Percentiles rank a stretch among this genome's conserved stretches.
Evolutionary conservation across 37 sponge, comb jelly and placozoan species (phyloP).

Genomic region (Axinella damicornis): DNA sequence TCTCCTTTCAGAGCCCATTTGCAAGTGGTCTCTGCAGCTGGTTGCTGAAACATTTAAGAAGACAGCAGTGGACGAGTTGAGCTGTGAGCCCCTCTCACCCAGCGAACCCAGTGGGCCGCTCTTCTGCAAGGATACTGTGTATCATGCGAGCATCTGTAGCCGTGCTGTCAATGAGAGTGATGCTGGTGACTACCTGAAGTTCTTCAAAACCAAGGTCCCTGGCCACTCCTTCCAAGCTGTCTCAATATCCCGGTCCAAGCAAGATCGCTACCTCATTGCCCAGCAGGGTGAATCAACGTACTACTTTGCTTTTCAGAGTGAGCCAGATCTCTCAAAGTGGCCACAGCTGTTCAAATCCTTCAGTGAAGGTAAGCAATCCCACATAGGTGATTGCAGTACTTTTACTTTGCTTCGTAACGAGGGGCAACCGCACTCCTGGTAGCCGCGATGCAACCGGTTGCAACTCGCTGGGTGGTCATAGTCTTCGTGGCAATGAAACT

Average conservation of each 20-base stretch:
- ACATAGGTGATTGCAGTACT: too few species aligned
- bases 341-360: conserved; percentile 14
- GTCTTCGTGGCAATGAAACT: too few species aligned
- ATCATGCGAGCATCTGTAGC: conserved; percentile 14
- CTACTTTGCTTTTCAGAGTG: conserved; percentile 44
- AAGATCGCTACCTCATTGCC: conserved; percentile 4
- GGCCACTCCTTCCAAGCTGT: neutral
- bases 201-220: conserved; percentile 7
- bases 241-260: conserved; percentile 1
- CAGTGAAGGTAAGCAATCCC: conserved; percentile 22
- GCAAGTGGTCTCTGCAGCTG: neutral
- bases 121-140: neutral
- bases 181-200: neutral
- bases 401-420: too few species aligned
- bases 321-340: conserved; percentile 35
- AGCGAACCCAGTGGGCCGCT: neutral
- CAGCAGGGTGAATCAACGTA: neutral
- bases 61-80: neutral
- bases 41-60: neutral
- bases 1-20: neutral
- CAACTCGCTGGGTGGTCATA: too few species aligned
- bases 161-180: neutral
- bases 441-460: too few species aligned
- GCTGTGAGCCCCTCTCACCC: neutral
- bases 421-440: too few species aligned